Percentiles rank a stretch among this genome's conserved stretches.
phyloP scores from a whole-genome alignment of 2,888 invertebrate species.

The Blera fallax region DNA sequence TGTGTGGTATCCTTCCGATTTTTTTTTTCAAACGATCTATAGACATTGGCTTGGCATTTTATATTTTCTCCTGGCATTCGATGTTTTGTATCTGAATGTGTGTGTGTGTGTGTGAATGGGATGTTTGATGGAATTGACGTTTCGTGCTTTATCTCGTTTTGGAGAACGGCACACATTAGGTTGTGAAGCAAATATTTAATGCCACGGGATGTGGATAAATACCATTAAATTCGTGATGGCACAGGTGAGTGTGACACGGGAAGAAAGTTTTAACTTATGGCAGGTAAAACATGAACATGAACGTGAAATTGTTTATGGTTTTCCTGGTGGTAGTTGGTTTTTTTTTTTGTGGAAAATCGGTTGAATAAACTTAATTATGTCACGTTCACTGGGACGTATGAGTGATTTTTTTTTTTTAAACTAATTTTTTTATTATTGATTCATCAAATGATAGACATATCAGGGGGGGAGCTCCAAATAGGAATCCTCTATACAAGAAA shows the following conservation, averaged over 20 bases:
- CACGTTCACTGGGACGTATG: background rate
- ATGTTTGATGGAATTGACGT: slow-evolving; percentile 15
- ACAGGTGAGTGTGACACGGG: background rate
- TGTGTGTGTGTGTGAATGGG: background rate
- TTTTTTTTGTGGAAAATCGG: background rate
- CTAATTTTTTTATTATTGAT: background rate
- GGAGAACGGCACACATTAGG: background rate
- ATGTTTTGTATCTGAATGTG: background rate
- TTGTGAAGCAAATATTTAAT: slow-evolving; percentile 34
- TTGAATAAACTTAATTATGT: slow-evolving; percentile 13
- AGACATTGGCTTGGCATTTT: background rate
- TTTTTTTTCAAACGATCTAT: slow-evolving; percentile 5
- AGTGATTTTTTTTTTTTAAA: background rate
- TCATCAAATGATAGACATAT: too few species aligned
- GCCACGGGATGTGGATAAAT: slow-evolving; percentile 42
- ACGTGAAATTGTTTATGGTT: slow-evolving; percentile 24
- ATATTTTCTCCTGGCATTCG: background rate
- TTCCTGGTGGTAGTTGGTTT: background rate
- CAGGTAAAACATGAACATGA: slow-evolving; percentile 28
- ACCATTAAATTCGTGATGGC: slow-evolving; percentile 25
- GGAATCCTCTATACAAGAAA: too few species aligned
- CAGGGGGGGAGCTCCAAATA: too few species aligned
- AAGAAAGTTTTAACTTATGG: background rate
- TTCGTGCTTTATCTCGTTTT: slow-evolving; percentile 40
- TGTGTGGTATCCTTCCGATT: background rate